Evolutionary conservation across 2,888 invertebrate genomes (phyloP).

Genomic region (Shargacucullia verbasci): DNA sequence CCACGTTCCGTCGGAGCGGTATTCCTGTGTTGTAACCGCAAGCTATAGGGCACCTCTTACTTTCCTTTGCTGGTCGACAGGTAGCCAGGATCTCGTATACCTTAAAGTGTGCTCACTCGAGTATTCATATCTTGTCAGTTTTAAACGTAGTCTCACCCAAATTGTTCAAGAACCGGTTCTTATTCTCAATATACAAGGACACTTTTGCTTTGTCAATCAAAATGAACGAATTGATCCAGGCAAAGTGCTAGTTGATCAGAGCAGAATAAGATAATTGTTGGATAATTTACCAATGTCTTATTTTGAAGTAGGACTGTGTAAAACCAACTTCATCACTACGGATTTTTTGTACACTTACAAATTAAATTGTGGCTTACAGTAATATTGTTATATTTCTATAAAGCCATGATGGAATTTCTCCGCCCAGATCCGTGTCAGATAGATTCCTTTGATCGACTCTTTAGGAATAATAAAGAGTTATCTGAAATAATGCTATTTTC

Average conservation of each 20-base stretch:
- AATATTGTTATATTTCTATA: no score
- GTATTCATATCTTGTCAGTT: slow-evolving; percentile 26
- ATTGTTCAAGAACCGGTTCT: slow-evolving; percentile 12
- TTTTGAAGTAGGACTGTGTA: slow-evolving; percentile 18
- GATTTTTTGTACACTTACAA: no score
- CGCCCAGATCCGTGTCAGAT: no score
- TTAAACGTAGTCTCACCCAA: slow-evolving; percentile 7
- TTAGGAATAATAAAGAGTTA: no score
- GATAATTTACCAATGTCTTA: slow-evolving; percentile 8
- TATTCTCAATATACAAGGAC: slow-evolving; percentile 13
- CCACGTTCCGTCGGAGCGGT: slow-evolving; percentile 21
- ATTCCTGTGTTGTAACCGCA: slow-evolving; percentile 34
- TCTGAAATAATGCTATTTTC: no score
- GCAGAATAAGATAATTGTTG: slow-evolving; percentile 16
- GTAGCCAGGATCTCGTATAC: slow-evolving; percentile 10
- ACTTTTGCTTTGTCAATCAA: slow-evolving; percentile 28
- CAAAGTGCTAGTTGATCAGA: slow-evolving; percentile 27
- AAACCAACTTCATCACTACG: not conserved
- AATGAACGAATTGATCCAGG: slow-evolving; percentile 16
- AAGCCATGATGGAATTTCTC: no score
- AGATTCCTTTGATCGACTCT: no score
- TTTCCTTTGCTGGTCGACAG: slow-evolving; percentile 29
- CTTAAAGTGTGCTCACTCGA: slow-evolving; percentile 18
- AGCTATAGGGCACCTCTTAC: slow-evolving; percentile 48
- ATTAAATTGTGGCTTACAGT: no score